phyloP scores from a whole-genome alignment of 2,113 vertebrate genomes.

The Corydoras sp. region DNA sequence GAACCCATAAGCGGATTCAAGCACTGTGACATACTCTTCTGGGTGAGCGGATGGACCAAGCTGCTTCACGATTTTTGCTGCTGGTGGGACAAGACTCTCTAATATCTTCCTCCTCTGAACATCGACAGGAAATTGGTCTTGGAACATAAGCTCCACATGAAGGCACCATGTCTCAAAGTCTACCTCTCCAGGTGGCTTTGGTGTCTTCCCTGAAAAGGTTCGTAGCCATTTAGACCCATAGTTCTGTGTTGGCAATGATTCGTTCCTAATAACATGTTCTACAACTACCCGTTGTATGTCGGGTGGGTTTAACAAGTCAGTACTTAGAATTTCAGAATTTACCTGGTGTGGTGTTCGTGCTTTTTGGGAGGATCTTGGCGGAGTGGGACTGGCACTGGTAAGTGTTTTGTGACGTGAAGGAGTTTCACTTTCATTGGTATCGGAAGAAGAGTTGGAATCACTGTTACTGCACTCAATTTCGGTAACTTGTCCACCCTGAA shows the following conservation, averaged over 20 bases:
- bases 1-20: not conserved
- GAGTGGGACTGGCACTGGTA: too few species aligned
- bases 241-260: not conserved
- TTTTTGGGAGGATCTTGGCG: not conserved
- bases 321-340: not conserved
- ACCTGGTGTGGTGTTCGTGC: not conserved
- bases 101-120: conserved; percentile 2
- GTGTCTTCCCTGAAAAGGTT: not conserved
- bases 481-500: not conserved
- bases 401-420: not conserved
- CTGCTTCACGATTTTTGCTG: not conserved
- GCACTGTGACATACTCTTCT: not conserved
- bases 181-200: not conserved
- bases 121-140: not conserved
- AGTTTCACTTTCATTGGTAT: not conserved
- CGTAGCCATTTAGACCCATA: not conserved
- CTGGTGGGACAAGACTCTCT: conserved; percentile 1
- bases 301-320: not conserved
- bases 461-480: too few species aligned
- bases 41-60: conserved; percentile 2
- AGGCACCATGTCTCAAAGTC: not conserved
- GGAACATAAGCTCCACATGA: not conserved
- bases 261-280: not conserved
- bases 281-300: not conserved
- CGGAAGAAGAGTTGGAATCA: too few species aligned